Evolutionary conservation across 2,113 vertebrate species (phyloP).

Genomic region (Sinosuthora webbiana): DNA sequence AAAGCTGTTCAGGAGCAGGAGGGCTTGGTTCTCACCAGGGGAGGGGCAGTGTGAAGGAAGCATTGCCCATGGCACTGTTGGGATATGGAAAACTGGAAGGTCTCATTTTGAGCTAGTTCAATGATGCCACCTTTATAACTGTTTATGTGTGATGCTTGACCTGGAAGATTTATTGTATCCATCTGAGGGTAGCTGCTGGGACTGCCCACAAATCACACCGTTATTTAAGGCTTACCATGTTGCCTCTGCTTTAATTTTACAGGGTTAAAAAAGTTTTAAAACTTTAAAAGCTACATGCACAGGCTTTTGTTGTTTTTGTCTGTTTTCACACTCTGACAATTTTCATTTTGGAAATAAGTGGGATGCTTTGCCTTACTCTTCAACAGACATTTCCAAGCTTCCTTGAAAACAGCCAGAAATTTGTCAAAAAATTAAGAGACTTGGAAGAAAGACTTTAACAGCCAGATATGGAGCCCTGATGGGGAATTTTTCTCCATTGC

Average conservation of each 20-base stretch:
- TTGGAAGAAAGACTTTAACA: background rate
- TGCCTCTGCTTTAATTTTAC: background rate
- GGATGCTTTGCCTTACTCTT: background rate
- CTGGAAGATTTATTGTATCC: background rate
- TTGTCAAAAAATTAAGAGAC: background rate
- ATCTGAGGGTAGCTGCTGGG: background rate
- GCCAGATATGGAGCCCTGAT: background rate
- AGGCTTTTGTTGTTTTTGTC: background rate
- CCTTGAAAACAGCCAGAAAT: background rate
- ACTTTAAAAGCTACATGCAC: rapidly evolving
- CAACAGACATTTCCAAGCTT: background rate
- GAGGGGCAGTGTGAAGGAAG: background rate
- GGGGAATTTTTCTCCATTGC: background rate
- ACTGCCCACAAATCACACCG: background rate
- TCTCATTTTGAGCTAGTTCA: background rate
- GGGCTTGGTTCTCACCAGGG: background rate
- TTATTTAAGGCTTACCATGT: background rate
- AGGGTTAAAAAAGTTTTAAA: background rate
- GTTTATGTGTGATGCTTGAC: background rate
- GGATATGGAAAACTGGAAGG: rapidly evolving
- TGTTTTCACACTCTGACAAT: background rate
- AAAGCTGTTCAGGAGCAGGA: background rate
- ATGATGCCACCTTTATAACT: background rate
- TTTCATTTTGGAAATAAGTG: background rate
- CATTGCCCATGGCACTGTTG: rapidly evolving